Evolutionary conservation across 2,888 invertebrate species (phyloP).

Genomic region (Chrysina gloriosa): DNA sequence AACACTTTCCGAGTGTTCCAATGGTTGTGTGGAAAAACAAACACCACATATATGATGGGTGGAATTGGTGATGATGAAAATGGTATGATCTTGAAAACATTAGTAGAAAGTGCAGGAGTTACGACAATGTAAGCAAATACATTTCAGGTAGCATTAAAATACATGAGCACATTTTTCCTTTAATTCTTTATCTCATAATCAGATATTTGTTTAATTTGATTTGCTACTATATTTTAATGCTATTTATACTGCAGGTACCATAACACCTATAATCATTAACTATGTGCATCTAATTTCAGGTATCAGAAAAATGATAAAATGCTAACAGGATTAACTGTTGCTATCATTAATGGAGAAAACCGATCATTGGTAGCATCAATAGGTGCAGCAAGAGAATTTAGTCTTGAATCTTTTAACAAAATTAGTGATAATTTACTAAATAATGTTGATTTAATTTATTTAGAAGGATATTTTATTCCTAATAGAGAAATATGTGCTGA

Average conservation of each 20-base stretch:
- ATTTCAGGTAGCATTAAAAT: conserved; percentile 3
- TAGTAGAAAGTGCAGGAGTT: conserved; percentile 63
- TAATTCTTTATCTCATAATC: no score
- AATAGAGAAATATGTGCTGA: conserved; percentile 65
- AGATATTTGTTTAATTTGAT: no score
- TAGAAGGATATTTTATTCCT: conserved; percentile 72
- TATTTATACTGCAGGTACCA: no score
- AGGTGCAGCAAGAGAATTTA: conserved; percentile 67
- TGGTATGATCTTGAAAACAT: conserved; percentile 61
- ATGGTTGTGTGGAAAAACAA: conserved; percentile 58
- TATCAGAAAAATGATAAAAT: conserved; percentile 49
- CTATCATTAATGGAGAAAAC: conserved; percentile 64
- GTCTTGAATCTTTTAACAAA: conserved; percentile 57
- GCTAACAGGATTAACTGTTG: conserved; percentile 68
- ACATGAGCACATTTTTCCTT: conserved; percentile 34
- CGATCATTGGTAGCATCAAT: conserved; percentile 69
- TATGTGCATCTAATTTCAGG: no score
- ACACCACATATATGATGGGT: conserved; percentile 65
- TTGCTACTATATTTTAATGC: no score
- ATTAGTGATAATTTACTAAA: conserved; percentile 51
- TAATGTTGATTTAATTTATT: conserved; percentile 62
- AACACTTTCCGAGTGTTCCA: conserved; percentile 67
- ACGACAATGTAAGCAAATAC: conserved; percentile 58
- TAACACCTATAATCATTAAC: no score
- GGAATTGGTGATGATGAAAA: conserved; percentile 67